phyloP scores from a whole-genome alignment of 2,797 vertebrate genomes.

The Danio choprae region DNA sequence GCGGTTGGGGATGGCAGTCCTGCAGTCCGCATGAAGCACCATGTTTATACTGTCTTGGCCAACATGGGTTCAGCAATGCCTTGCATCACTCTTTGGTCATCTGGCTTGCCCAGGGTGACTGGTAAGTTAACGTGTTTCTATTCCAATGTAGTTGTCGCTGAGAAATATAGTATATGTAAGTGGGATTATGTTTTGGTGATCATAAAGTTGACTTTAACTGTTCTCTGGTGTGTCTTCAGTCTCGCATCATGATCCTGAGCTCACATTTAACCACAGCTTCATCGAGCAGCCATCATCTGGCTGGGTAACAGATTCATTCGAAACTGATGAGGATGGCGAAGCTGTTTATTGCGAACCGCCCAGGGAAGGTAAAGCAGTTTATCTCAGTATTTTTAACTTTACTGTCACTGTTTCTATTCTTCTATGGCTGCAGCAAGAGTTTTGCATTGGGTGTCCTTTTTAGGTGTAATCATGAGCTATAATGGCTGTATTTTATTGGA shows the following conservation, averaged over 20 bases:
- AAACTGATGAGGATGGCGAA: conserved; percentile 85
- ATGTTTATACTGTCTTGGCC: conserved; percentile 85
- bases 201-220: not conserved
- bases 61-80: conserved; percentile 85
- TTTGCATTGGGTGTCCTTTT: conserved; percentile 9
- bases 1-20: conserved; percentile 72
- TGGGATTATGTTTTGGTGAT: not conserved
- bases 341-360: conserved; percentile 89
- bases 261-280: conserved; percentile 98
- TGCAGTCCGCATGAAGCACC: conserved; percentile 88
- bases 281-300: conserved; percentile 91
- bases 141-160: not conserved
- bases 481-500: not conserved
- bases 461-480: not conserved
- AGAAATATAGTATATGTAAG: not conserved
- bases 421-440: not conserved
- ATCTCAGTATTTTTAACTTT: not conserved
- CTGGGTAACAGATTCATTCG: conserved; percentile 91
- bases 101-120: conserved; percentile 92
- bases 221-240: conserved; percentile 75
- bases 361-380: conserved; percentile 79
- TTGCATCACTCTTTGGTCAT: conserved; percentile 84
- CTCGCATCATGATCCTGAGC: conserved; percentile 92
- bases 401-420: not conserved
- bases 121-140: conserved; percentile 73